Evolutionary conservation across 2,888 invertebrate genomes (phyloP).

Genomic region (Standfussiana lucernea): DNA sequence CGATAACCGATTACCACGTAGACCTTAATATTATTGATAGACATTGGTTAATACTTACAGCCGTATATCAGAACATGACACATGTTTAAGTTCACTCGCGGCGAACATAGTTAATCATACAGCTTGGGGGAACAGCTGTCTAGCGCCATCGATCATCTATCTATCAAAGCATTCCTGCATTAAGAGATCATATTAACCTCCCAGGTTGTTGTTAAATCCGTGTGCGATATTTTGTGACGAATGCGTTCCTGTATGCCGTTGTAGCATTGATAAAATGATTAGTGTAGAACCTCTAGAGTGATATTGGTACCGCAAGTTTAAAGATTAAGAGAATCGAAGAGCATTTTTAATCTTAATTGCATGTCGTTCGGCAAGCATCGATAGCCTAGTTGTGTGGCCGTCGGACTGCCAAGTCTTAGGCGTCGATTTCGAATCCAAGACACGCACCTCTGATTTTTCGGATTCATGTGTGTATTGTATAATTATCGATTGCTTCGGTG

Average conservation of each 20-base stretch:
- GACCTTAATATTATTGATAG: conserved; percentile 4
- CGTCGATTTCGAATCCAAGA: too few relatives aligned
- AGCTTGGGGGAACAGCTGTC: too few relatives aligned
- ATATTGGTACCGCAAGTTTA: neutral
- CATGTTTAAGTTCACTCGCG: conserved; percentile 2
- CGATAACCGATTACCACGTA: too few relatives aligned
- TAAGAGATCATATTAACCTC: too few relatives aligned
- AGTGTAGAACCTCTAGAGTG: neutral
- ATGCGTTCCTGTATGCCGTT: neutral
- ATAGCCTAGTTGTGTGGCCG: too few relatives aligned
- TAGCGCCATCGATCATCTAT: too few relatives aligned
- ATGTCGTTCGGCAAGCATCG: rapidly evolving
- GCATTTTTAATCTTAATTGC: neutral
- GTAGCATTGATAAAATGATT: neutral
- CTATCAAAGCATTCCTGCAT: too few relatives aligned
- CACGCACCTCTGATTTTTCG: too few relatives aligned
- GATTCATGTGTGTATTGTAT: too few relatives aligned
- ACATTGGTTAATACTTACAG: neutral
- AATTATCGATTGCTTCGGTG: too few relatives aligned
- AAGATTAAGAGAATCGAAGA: neutral
- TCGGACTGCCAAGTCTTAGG: too few relatives aligned
- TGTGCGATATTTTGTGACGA: neutral
- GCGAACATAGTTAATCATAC: conserved; percentile 24
- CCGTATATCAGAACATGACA: conserved; percentile 5
- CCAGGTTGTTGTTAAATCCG: neutral